Evolutionary conservation across 2,888 invertebrate genomes (phyloP), one percentile per base, ranked within the genome.

Genomic region (Drosophila rubida): DNA sequence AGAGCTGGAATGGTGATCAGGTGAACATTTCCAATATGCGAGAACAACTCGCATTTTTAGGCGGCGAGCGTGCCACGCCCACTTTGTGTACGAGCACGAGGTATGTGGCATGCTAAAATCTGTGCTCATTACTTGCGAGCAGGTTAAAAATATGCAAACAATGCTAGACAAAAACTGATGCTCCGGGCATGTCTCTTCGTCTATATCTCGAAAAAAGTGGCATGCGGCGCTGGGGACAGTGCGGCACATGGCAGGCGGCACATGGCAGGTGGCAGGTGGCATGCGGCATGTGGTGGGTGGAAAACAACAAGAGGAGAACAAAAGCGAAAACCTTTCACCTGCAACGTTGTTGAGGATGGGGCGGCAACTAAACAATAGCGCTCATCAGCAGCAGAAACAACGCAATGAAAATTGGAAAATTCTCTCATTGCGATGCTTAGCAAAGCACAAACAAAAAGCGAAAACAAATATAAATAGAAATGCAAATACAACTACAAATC

Each of bases 321-420:
- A 77, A 72, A 61, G 68, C 60, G 22, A 41, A 50, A 73, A 79
- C 71, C 85, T 85, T 82, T 79, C 73, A 78, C 80, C 78, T 83
- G 39, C 67, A 59, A 57, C 51, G 13, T 39, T 35, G 35, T 42
- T 23, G 62, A 39, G 53, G 58, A 19, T 25, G 53, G 23, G 23
- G 37, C 46, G 23, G 37, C 46, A 46, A 51, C 51, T 60, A 86
- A 84, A 88, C 87, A 84, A 88, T 87, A 57, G 64, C 60, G 67
- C 84, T 84, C 88, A 84, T 84, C 84, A 88, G 75, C 84, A 80
- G 86, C 84, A 80, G 86, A 63, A 75, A 70, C 63, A 75, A 70
- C 63, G 80, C 87, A 78, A 74, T 80, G 84, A 73, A 88, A 80
- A 80, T 80, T 72, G 78, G 74, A 87, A 88, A 80, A 72, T 74